A percentile compares a stretch with the other conserved stretches of the same genome.
Conservation (phyloP, 2,797 vertebrate species). For the Apodemus agrarius region DNA sequence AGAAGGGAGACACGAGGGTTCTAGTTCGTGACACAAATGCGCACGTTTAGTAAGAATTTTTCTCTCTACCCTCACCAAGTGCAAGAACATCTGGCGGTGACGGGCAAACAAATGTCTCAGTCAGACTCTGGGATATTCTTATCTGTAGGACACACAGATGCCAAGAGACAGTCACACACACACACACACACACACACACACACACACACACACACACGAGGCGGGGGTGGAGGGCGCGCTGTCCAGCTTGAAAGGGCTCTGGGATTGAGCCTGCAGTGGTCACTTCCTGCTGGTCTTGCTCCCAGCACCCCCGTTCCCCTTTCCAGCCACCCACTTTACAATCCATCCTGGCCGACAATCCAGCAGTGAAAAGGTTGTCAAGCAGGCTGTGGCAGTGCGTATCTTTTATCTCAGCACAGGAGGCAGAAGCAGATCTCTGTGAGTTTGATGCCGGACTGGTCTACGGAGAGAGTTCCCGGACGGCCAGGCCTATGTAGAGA, state of each 20-base stretch:
- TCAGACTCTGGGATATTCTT: neutral
- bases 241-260: neutral
- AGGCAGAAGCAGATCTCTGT: neutral
- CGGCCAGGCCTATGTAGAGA: neutral
- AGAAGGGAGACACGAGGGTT: neutral
- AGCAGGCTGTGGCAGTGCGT: neutral
- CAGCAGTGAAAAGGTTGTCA: neutral
- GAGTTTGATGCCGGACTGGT: neutral
- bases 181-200: neutral
- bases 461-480: neutral
- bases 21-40: constrained; percentile 60
- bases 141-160: neutral
- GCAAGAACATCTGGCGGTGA: constrained; percentile 48
- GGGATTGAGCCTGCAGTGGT: neutral
- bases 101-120: constrained; percentile 64
- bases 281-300: neutral
- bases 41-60: constrained; percentile 60
- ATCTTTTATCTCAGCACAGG: neutral
- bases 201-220: neutral
- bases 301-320: neutral
- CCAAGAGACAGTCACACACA: neutral
- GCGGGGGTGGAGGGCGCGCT: neutral
- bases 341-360: fast-evolving
- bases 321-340: neutral
- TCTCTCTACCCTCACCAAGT: neutral